Evolutionary conservation across 1,140 invertebrate species (phyloP).

Genomic region (Papilio glaucus): DNA sequence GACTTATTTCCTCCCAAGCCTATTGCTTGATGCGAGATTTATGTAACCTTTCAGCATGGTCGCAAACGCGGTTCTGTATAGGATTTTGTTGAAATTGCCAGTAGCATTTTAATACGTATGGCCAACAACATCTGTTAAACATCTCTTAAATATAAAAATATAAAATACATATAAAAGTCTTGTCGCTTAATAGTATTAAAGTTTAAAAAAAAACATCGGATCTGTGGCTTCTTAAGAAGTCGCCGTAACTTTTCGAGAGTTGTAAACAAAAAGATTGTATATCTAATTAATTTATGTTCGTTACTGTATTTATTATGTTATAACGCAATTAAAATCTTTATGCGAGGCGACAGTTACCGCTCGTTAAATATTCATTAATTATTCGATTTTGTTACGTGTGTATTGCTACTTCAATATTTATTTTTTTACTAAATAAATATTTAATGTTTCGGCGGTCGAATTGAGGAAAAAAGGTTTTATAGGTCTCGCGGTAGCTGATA

Average conservation of each 20-base stretch:
- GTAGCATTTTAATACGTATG: too few species aligned
- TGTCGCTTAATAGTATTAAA: too few species aligned
- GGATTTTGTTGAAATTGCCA: too few species aligned
- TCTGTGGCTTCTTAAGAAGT: neutral
- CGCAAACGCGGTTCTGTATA: too few species aligned
- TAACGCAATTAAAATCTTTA: constrained; percentile 27
- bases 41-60: too few species aligned
- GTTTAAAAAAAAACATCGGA: too few species aligned
- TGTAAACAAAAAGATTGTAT: constrained; percentile 23
- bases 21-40: too few species aligned
- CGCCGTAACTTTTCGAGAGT: neutral
- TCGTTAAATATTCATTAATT: constrained; percentile 40
- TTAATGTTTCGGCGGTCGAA: constrained; percentile 45
- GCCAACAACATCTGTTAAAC: too few species aligned
- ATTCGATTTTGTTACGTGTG: constrained; percentile 9
- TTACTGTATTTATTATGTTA: constrained; percentile 34
- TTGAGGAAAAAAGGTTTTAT: constrained; percentile 41
- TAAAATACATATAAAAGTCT: too few species aligned
- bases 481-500: constrained; percentile 42
- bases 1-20: too few species aligned
- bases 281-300: constrained; percentile 23
- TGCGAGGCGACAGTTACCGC: constrained; percentile 4
- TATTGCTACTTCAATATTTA: constrained; percentile 29
- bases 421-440: constrained; percentile 23
- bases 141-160: too few species aligned